A percentile compares a stretch with the other conserved stretches of the same genome.
phyloP scores from a whole-genome alignment of 2,797 vertebrate genomes.

The Onychomys arenicola region DNA sequence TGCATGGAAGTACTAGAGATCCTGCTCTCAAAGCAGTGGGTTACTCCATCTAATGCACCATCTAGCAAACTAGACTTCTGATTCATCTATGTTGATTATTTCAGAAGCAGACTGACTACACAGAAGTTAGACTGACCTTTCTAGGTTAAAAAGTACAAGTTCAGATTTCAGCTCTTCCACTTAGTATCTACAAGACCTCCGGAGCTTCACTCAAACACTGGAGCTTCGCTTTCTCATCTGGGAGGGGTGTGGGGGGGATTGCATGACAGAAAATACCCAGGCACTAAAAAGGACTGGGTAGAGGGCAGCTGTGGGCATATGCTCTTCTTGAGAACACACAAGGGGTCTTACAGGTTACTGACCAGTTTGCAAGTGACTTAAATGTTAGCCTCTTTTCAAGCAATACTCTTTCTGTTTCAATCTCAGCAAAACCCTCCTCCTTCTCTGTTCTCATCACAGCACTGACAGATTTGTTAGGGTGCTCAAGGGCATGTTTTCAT shows the following conservation, averaged over 20 bases:
- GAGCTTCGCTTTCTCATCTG: background rate
- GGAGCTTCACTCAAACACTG: background rate
- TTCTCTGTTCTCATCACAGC: background rate
- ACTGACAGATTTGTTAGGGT: background rate
- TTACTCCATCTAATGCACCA: background rate
- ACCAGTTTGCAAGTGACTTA: background rate
- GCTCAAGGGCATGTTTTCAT: background rate
- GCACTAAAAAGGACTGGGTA: background rate
- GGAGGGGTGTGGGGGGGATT: background rate
- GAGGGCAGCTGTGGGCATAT: fast-evolving
- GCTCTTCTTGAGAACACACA: background rate
- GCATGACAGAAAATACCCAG: background rate
- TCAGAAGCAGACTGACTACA: background rate
- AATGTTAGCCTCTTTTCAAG: background rate
- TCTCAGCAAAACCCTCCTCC: background rate
- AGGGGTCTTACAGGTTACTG: background rate
- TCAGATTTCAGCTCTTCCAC: background rate
- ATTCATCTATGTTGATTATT: background rate
- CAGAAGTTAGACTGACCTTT: background rate
- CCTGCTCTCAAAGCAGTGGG: background rate
- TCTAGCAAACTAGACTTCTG: background rate
- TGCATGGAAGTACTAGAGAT: background rate
- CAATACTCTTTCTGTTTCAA: background rate
- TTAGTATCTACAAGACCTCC: too few relatives aligned
- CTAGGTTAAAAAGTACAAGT: background rate